Percentiles rank a stretch among this genome's conserved stretches.
phyloP scores from a whole-genome alignment of 2,113 vertebrate species.

The Strix uralensis region DNA sequence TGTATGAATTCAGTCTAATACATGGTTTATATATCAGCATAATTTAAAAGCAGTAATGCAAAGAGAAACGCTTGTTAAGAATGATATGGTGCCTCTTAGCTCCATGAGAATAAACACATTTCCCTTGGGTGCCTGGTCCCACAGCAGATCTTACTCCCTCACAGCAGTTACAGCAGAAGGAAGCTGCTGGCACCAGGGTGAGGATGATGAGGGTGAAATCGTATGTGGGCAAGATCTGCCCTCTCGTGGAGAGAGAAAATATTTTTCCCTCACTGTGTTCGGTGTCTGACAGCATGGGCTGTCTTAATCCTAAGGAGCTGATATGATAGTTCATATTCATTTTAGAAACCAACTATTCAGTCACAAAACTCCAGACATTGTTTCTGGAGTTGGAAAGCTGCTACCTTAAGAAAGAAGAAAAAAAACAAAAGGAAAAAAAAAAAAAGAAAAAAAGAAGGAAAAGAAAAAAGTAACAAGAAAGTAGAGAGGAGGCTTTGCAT shows the following conservation, averaged over 20 bases:
- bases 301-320: background rate
- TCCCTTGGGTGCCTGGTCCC: background rate
- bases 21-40: background rate
- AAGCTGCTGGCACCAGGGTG: background rate
- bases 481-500: background rate
- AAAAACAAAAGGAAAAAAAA: background rate
- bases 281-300: background rate
- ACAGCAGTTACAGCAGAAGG: background rate
- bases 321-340: background rate
- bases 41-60: background rate
- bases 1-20: background rate
- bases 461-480: background rate
- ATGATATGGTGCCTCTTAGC: background rate
- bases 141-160: background rate
- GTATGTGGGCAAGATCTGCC: slow-evolving; percentile 55
- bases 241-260: slow-evolving; percentile 70
- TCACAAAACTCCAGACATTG: background rate
- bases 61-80: background rate
- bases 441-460: background rate
- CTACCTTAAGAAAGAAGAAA: background rate
- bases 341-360: background rate
- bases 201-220: background rate
- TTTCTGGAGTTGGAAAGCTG: background rate
- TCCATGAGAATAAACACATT: background rate
- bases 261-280: background rate